Evolutionary conservation across 2,888 invertebrate species (phyloP).

Genomic region (Orchesellides sinensis): DNA sequence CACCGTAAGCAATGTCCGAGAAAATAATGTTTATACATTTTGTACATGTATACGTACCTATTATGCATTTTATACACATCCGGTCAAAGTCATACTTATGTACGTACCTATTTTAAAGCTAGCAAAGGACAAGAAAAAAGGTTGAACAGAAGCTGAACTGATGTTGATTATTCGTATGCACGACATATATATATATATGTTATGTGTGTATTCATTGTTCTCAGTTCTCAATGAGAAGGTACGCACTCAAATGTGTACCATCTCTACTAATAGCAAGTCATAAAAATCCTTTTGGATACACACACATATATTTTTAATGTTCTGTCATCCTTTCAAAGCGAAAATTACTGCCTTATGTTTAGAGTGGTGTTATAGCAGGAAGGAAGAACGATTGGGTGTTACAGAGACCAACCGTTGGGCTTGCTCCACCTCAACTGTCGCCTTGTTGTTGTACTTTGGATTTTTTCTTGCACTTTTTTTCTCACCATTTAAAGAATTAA

Average conservation of each 20-base stretch:
- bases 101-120: too few relatives aligned
- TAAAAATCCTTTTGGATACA: conserved; percentile 38
- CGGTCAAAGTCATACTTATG: conserved; percentile 18
- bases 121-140: too few relatives aligned
- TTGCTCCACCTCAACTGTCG: conserved; percentile 73
- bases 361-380: conserved; percentile 28
- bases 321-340: conserved; percentile 54
- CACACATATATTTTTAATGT: conserved; percentile 41
- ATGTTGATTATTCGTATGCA: too few relatives aligned
- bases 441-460: conserved; percentile 26
- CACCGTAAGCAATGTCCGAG: conserved; percentile 1
- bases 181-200: neutral
- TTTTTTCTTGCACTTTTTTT: conserved; percentile 52
- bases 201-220: neutral
- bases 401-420: conserved; percentile 73
- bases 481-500: conserved; percentile 1
- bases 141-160: neutral
- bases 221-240: neutral
- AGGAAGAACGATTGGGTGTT: conserved; percentile 70
- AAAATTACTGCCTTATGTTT: conserved; percentile 46
- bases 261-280: conserved; percentile 39
- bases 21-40: neutral
- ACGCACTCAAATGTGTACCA: conserved; percentile 12
- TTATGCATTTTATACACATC: conserved; percentile 10
- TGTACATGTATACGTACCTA: neutral